phyloP scores from a whole-genome alignment of 2,113 vertebrate species.

The Corythoichthys haematopterus region DNA sequence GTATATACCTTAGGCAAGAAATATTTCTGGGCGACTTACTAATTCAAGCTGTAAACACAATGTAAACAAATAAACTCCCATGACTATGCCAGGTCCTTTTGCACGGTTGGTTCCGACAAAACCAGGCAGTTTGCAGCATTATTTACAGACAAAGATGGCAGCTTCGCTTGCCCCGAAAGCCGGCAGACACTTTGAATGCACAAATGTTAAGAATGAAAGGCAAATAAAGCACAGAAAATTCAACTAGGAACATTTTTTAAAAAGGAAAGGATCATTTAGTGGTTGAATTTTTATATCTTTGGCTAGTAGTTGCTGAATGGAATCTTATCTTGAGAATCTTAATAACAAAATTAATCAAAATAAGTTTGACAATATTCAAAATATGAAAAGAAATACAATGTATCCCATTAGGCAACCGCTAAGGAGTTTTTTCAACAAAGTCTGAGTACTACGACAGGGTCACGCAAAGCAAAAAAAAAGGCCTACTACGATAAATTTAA shows the following conservation, averaged over 20 bases:
- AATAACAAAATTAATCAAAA: background rate
- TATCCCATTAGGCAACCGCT: background rate
- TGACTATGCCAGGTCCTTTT: slow-evolving; percentile 51
- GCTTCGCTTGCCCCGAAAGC: slow-evolving; percentile 20
- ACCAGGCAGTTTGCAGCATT: slow-evolving; percentile 84
- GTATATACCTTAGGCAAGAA: slow-evolving; percentile 94
- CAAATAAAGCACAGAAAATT: background rate
- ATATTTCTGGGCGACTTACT: slow-evolving; percentile 80
- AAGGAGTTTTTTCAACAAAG: background rate
- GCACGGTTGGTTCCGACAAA: slow-evolving; percentile 66
- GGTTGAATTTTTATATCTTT: slow-evolving; percentile 20
- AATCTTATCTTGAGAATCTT: background rate
- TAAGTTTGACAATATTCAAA: background rate
- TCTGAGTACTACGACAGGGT: no score
- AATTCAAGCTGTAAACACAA: slow-evolving; percentile 97
- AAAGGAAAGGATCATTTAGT: background rate
- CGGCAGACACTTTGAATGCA: slow-evolving; percentile 28
- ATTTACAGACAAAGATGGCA: slow-evolving; percentile 72
- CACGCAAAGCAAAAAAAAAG: no score
- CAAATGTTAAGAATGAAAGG: background rate
- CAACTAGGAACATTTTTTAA: background rate
- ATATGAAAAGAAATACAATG: background rate
- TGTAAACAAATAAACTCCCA: slow-evolving; percentile 97
- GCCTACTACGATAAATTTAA: no score
- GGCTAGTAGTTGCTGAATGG: slow-evolving; percentile 10